phyloP scores from a whole-genome alignment of 2,888 invertebrate species.

The Nephrotoma appendiculata region DNA sequence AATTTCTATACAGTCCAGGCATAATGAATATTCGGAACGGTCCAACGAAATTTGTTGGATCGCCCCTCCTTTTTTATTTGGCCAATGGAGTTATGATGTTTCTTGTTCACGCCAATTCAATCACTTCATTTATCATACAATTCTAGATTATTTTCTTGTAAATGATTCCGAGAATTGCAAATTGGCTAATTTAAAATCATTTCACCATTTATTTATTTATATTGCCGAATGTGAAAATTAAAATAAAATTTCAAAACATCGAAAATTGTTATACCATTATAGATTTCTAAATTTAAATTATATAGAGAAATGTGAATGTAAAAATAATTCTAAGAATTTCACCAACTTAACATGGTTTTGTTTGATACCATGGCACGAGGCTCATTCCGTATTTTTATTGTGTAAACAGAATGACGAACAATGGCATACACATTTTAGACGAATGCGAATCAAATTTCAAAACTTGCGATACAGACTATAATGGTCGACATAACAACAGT shows the following conservation, averaged over 20 bases:
- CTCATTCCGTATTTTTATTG: background rate
- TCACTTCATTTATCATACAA: too few relatives aligned
- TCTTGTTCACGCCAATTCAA: too few relatives aligned
- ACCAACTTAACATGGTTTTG: background rate
- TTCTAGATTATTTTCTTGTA: too few relatives aligned
- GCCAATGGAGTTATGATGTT: too few relatives aligned
- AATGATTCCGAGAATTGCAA: too few relatives aligned
- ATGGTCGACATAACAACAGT: background rate
- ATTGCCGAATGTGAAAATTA: background rate
- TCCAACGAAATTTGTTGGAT: too few relatives aligned
- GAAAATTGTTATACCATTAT: background rate
- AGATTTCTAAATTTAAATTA: background rate
- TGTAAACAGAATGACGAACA: background rate
- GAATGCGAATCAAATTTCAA: background rate
- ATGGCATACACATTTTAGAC: too few relatives aligned
- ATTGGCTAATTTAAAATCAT: background rate
- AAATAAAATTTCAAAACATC: background rate
- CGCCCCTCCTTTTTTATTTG: too few relatives aligned
- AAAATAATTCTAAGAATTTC: background rate
- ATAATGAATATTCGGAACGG: too few relatives aligned
- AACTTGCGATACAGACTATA: background rate
- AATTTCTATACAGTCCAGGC: too few relatives aligned
- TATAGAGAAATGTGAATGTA: background rate
- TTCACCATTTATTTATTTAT: background rate
- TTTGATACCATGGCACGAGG: background rate